Evolutionary conservation across 2,888 invertebrate genomes (phyloP), one percentile per base, ranked within the genome.

Genomic region (Maniola hyperantus): DNA sequence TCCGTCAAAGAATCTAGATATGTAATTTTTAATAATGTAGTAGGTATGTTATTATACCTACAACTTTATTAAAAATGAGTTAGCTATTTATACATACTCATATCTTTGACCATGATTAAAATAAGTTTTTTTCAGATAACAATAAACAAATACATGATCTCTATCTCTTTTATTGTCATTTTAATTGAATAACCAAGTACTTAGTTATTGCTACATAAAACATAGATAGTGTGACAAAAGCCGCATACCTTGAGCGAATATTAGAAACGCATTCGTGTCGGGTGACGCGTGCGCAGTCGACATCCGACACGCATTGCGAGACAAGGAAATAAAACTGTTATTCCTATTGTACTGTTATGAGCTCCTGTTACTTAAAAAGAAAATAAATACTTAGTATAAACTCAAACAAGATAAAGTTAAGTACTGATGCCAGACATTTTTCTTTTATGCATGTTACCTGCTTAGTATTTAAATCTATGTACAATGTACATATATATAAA

Each of bases 221-320:
- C 11, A 62, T 65, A 55, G 44, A 64, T 66, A 68, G 62, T 70
- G 71, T 71, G 66, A 71, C 73, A 75, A 72, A 71, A 75, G 76
- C 73, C 71, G 72, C 75, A 74, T 77, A 72, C 72, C 72, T 73
- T 65, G 71, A 70, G 68, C 71, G 71, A 69, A 70, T 74, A 74
- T 72, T 72, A 77, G 79, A 85, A 85, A 84, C 77, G 77, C 77
- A 70, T 74, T 79, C 79, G 83, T 84, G 80, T 84, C 81, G 78
- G 78, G 81, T 83, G 82, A 83, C 83, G 83, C 83, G 82, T 80
- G 83, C 79, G 80, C 79, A 80, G 78, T 77, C 81, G 85, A 83
- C 79, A 89, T 84, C 80, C 79, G 85, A 88, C 82, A 87, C 87
- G 84, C 83, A 83, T 88, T 86, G 83, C 83, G 73, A 83, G 81